A percentile compares a stretch with the other conserved stretches of the same genome.
phyloP scores from a whole-genome alignment of 1,140 invertebrate species.

The Pollicipes pollicipes region DNA sequence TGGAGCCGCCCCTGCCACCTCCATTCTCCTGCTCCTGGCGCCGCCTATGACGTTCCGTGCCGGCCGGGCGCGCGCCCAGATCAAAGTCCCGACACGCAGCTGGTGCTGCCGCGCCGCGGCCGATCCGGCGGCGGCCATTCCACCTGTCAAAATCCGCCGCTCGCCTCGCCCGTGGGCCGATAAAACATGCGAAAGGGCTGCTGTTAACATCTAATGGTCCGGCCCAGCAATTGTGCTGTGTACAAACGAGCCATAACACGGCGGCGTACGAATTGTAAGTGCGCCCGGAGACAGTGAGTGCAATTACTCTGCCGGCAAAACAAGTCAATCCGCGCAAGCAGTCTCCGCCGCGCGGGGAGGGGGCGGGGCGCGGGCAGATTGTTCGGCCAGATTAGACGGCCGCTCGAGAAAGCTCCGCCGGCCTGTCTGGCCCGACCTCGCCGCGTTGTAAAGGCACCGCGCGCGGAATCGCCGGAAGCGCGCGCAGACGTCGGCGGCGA shows the following conservation, averaged over 20 bases:
- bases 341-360: background rate
- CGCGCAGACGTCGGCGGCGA: background rate
- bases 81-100: background rate
- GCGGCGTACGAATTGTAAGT: background rate
- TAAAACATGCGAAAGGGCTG: constrained; percentile 1
- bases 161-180: background rate
- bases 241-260: background rate
- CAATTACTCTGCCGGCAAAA: background rate
- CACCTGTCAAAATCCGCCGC: background rate
- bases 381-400: background rate
- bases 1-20: background rate
- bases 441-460: too few relatives aligned
- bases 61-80: background rate
- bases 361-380: background rate
- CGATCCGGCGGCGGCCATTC: background rate
- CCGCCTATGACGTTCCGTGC: background rate
- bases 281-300: background rate
- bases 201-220: background rate
- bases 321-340: background rate
- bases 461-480: background rate
- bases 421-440: too few relatives aligned
- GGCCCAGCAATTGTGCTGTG: background rate
- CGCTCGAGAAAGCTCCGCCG: background rate
- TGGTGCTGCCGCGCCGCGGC: background rate
- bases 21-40: background rate